Evolutionary conservation across 2,113 vertebrate species (phyloP).

Genomic region (Struthidea cinerea): DNA sequence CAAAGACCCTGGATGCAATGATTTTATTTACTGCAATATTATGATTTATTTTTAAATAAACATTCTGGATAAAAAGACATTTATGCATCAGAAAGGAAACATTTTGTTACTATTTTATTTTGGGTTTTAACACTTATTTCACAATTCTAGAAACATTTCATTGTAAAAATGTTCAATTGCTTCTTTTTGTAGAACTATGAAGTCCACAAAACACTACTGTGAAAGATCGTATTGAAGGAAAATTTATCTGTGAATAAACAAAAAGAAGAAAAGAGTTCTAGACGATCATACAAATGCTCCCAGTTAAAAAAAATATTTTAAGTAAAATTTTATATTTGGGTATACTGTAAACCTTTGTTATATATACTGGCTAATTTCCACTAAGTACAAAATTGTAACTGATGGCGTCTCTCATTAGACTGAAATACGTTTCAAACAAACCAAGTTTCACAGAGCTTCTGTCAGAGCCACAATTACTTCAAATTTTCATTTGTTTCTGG

Average conservation of each 20-base stretch:
- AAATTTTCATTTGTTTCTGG: neutral
- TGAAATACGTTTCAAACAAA: neutral
- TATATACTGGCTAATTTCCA: neutral
- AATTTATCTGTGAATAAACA: neutral
- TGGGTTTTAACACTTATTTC: neutral
- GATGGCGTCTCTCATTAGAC: neutral
- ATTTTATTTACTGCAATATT: neutral
- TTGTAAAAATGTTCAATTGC: neutral
- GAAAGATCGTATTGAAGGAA: neutral
- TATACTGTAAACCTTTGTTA: neutral
- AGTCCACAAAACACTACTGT: neutral
- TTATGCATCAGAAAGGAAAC: neutral
- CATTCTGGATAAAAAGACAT: neutral
- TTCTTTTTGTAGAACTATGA: neutral
- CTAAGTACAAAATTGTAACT: neutral
- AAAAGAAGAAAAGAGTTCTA: neutral
- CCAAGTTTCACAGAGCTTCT: neutral
- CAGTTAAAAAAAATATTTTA: neutral
- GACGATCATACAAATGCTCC: neutral
- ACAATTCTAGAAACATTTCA: neutral
- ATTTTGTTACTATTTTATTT: neutral
- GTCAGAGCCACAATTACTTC: neutral
- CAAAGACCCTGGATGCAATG: neutral
- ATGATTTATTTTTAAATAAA: rapidly evolving
- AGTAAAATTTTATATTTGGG: neutral